These are phyloP conservation scores for Neoscelio sp. DNA, from an alignment of 2,888 invertebrate species.

Conservation along the genomic window DNA sequence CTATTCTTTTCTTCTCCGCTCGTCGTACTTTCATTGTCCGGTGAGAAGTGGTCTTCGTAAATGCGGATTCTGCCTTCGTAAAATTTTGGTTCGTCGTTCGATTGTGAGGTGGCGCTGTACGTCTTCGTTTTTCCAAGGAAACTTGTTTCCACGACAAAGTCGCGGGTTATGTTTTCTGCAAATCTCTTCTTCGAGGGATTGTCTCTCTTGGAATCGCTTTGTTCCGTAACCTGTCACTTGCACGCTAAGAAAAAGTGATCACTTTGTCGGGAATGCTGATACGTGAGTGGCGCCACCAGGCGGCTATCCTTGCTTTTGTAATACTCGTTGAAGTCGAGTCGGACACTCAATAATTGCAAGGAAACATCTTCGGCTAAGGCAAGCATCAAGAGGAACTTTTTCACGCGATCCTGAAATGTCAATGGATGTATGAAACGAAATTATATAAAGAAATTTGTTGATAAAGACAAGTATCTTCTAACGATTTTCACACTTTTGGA, in stretches of 20 bases:
- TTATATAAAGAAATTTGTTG: slow-evolving; percentile 14
- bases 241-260: slow-evolving; percentile 76
- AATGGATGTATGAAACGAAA: not conserved
- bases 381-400: slow-evolving; percentile 92
- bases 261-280: slow-evolving; percentile 80
- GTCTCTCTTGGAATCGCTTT: not conserved
- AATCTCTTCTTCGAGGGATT: not conserved
- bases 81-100: slow-evolving; percentile 14
- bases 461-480: too few relatives aligned
- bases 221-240: slow-evolving; percentile 37
- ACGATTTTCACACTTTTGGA: too few relatives aligned
- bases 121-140: not conserved
- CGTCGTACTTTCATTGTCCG: not conserved
- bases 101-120: not conserved
- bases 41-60: slow-evolving; percentile 27
- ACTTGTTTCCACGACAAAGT: not conserved
- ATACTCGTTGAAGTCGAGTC: slow-evolving; percentile 97
- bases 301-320: slow-evolving; percentile 93
- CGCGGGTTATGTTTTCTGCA: slow-evolving; percentile 13
- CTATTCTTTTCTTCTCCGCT: not conserved
- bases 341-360: slow-evolving; percentile 94
- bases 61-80: too few relatives aligned
- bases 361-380: slow-evolving; percentile 94
- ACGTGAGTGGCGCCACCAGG: slow-evolving; percentile 86
- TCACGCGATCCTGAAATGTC: slow-evolving; percentile 89